phyloP scores from a whole-genome alignment of 2,888 invertebrate species.

The Athetis lepigone region DNA sequence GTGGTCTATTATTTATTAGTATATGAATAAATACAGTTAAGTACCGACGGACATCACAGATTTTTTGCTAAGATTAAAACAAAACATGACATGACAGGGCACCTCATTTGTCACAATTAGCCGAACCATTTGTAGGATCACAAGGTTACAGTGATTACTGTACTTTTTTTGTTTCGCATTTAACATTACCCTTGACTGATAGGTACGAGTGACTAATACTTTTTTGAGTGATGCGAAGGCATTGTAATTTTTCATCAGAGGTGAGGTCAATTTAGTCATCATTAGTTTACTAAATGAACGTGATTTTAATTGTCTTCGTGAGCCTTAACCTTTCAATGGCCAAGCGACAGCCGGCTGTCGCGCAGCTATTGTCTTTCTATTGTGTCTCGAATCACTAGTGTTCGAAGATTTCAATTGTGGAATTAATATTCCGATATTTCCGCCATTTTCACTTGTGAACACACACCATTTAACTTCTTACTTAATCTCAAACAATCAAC shows the following conservation, averaged over 20 bases:
- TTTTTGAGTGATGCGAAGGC: conserved; percentile 16
- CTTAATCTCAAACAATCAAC: neutral
- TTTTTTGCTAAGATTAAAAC: conserved; percentile 55
- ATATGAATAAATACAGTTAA: conserved; percentile 51
- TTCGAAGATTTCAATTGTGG: no score
- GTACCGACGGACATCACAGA: conserved; percentile 33
- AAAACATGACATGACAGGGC: conserved; percentile 49
- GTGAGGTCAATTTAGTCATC: conserved; percentile 11
- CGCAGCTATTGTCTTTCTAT: no score
- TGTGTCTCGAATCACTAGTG: no score
- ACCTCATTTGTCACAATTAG: conserved; percentile 64
- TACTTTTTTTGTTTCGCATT: conserved; percentile 29
- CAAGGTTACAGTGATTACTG: conserved; percentile 56
- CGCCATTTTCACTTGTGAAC: neutral
- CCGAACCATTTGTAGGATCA: conserved; percentile 49
- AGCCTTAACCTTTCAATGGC: no score
- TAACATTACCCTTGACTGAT: conserved; percentile 49
- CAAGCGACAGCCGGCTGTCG: no score
- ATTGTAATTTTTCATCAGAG: neutral
- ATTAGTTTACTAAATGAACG: no score
- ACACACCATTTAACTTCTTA: no score
- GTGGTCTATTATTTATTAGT: conserved; percentile 39
- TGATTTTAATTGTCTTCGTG: no score
- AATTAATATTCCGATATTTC: neutral
- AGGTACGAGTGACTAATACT: conserved; percentile 6